A percentile compares a stretch with the other conserved stretches of the same genome.
phyloP scores from a whole-genome alignment of 2,113 vertebrate genomes.

The Garra rufa region DNA sequence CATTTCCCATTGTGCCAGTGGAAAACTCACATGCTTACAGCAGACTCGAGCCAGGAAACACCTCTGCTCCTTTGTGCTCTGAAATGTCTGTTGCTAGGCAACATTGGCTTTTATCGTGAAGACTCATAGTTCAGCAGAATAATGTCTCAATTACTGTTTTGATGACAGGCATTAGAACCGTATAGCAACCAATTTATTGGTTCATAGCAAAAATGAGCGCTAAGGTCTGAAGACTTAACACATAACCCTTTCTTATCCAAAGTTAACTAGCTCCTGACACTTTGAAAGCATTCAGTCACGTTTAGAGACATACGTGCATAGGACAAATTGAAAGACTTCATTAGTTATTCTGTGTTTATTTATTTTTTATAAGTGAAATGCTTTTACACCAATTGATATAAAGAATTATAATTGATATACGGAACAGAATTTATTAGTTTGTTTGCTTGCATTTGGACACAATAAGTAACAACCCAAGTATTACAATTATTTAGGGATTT shows the following conservation, averaged over 20 bases:
- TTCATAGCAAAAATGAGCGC: conserved; percentile 40
- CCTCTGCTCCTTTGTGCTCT: conserved; percentile 59
- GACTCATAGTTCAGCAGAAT: conserved; percentile 59
- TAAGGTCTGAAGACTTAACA: conserved; percentile 4
- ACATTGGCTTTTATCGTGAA: conserved; percentile 61
- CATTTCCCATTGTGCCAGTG: conserved; percentile 26
- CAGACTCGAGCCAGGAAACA: conserved; percentile 62
- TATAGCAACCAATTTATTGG: conserved; percentile 36
- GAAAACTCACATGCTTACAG: conserved; percentile 46
- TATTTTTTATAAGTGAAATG: background rate
- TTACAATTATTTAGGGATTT: background rate
- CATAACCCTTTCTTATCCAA: background rate
- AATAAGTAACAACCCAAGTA: background rate
- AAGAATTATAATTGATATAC: background rate
- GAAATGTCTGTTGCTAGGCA: conserved; percentile 64
- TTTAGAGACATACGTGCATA: background rate
- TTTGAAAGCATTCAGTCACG: background rate
- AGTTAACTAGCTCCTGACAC: background rate
- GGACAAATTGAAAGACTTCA: background rate
- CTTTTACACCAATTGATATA: too few species aligned
- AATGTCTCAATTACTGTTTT: conserved; percentile 64
- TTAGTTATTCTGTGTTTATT: background rate
- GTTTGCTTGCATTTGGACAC: background rate
- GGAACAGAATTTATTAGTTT: background rate
- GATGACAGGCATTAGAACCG: conserved; percentile 47